These are phyloP conservation scores for Zaprionus obscuricornis DNA, from an alignment of 2,888 invertebrate species.

Conservation along the genomic window DNA sequence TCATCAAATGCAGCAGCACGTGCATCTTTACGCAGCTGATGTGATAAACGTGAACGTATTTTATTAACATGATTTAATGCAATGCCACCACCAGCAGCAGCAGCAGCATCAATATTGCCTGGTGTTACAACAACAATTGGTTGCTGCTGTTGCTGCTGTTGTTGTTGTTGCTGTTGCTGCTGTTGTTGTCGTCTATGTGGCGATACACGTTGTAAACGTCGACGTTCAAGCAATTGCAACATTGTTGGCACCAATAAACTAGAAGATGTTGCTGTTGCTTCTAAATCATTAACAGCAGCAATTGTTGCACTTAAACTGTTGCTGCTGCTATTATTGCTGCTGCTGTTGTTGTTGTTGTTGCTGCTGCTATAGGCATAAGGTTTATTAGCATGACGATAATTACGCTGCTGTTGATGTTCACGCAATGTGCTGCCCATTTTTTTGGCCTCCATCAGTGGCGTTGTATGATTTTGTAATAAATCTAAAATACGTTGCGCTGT, in stretches of 20 bases:
- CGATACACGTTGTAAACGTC: conserved; percentile 86
- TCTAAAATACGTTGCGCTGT: conserved; percentile 91
- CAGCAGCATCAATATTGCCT: too few species aligned
- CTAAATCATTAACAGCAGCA: too few species aligned
- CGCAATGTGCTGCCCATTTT: conserved; percentile 86
- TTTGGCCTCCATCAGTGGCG: conserved; percentile 91
- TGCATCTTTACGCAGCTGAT: conserved; percentile 59
- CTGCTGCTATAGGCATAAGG: conserved; percentile 57
- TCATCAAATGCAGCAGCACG: conserved; percentile 68
- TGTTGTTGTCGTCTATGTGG: conserved; percentile 52
- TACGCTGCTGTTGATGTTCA: conserved; percentile 57
- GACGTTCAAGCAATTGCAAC: conserved; percentile 86
- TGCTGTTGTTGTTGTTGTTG: conserved; percentile 34
- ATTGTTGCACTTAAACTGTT: too few species aligned
- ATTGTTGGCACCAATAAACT: conserved; percentile 87
- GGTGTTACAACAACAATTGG: too few species aligned
- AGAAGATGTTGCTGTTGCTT: too few species aligned
- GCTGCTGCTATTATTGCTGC: not conserved
- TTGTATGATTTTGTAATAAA: conserved; percentile 91
- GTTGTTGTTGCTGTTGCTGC: conserved; percentile 13
- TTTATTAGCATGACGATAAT: conserved; percentile 28
- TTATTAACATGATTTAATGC: conserved; percentile 53
- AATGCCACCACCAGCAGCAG: too few species aligned
- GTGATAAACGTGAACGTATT: conserved; percentile 58
- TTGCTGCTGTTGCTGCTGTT: not conserved